Evolutionary conservation across 2,888 invertebrate genomes (phyloP), one percentile per base, ranked within the genome.

Genomic region (Lysandra bellargus): DNA sequence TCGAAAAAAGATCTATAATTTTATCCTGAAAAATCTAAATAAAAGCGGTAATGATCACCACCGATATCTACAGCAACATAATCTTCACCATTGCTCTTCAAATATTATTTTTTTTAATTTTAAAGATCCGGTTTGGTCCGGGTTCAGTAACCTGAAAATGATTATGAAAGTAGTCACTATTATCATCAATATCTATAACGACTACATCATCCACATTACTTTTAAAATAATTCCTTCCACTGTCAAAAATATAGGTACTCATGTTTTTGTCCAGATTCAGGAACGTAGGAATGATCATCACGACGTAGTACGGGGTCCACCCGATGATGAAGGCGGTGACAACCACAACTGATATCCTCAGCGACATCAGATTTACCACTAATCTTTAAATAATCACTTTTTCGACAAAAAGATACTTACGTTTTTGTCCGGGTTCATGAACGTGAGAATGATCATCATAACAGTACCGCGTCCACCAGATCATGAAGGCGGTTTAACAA

Each of bases 381-480:
- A 17, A 0, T n/a, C 0, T n/a, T 23, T 6, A 23, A 61, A 23
- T 2, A 23, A 61, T n/a, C 30, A 1, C 44, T 44, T 40, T 6
- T 1, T 6, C 40, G 6, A 6, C 4, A n/a, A 61, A 4, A 14
- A 40, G 14, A 57, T 83, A 95, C 96, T 95, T 89, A 96, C 97
- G 83, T 95, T 95, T 91, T 96, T 95, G 82, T 96, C 96, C 6
- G 97, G 97, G 88, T 97, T 95, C 79, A 96, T 94, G 90, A 97
- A 98, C 86, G 97, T 96, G 85, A 97, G 96, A 83, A 97, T 96
- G 60, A 97, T 96, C 97, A 97, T 98, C 96, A 97, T 96, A 64
- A 96, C 96, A 97, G 86, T 98, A 98, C 0, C 98, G 98, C 0
- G 97, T 97, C 98, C 98, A 98, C 95, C 97, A 98, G 73, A 97